Evolutionary conservation across 1,140 invertebrate species (phyloP), one percentile per base, ranked within the genome.

Genomic region (Arion vulgaris): DNA sequence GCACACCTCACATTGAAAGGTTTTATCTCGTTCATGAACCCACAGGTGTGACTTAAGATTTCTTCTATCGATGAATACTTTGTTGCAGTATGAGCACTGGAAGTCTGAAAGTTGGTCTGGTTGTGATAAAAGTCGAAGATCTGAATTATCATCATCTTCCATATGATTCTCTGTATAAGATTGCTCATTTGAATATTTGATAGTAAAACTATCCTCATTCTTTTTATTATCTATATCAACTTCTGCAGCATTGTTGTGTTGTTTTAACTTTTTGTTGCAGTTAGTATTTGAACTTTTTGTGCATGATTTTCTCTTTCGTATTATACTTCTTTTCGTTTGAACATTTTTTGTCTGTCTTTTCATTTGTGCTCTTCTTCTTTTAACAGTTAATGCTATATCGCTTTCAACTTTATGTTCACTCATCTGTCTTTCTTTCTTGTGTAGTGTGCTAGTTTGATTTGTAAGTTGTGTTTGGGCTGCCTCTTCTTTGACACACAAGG

Each of bases 21-120:
- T 53, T 36, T 76, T 76, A 53, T 76, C 74, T 76, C 41, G 53
- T 36, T 76, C 74, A 36, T 76, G 74, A 13, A 76, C 51, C 74
- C 74, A 76, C 7, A 76, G 41, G 34, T 76, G 74, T 1, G 74
- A 76, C 49, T 76, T 76, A 5, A 76, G 74, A 53, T 76, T 76
- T 36, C 74, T 4, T 76, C 74, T 76, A 49, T 76, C 74, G 9
- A 76, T 76, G 32, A 76, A 76, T 36, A 34, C 32, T 53, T 51
- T 76, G 32, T 49, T n/a, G n/a, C 74, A 76, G 28, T 76, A 76
- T 11, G 74, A 76, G 36, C 74, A 76, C 51, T 76, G 41, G n/a
- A 76, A 53, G 2, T 53, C 62, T 32, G 62, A 66, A 66, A 66
- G 62, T 66, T 32, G 9, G 28, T 66, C 62, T 28, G 28, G 62